Evolutionary conservation across 2,888 invertebrate species (phyloP).

Genomic region (Dysmachus trigonus): DNA sequence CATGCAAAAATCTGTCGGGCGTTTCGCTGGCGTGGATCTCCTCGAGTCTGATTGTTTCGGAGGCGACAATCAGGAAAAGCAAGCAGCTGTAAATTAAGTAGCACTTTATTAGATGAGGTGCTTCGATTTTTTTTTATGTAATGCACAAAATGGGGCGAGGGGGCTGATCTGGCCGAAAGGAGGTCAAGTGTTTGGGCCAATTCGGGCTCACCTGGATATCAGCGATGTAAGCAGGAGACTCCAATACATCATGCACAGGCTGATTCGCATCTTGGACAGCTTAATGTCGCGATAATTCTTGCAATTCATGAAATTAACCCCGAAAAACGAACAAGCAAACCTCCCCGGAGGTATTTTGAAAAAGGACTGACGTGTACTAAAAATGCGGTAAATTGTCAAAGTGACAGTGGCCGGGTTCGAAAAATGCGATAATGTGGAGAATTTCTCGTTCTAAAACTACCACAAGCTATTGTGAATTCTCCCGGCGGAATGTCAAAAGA

Average conservation of each 20-base stretch:
- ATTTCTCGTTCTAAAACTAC: not conserved
- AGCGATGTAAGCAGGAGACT: slow-evolving; percentile 65
- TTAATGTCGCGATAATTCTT: not conserved
- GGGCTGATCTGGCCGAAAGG: not conserved
- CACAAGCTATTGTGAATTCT: not conserved
- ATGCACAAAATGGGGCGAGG: not conserved
- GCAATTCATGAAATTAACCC: slow-evolving; percentile 5
- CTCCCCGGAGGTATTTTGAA: slow-evolving; percentile 12
- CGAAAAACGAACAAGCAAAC: slow-evolving; percentile 1
- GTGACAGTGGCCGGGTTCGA: not conserved
- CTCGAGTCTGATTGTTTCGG: slow-evolving; percentile 64
- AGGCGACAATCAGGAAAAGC: slow-evolving; percentile 70
- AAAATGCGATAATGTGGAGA: not conserved
- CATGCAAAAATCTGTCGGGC: not conserved
- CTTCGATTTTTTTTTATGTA: slow-evolving; percentile 21
- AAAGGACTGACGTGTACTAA: slow-evolving; percentile 41
- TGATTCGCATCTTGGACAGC: slow-evolving; percentile 24
- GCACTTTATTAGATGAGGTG: slow-evolving; percentile 39
- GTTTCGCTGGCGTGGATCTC: slow-evolving; percentile 55
- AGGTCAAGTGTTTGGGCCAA: slow-evolving; percentile 45
- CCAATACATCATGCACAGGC: slow-evolving; percentile 46
- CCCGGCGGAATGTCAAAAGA: not conserved
- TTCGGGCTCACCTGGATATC: slow-evolving; percentile 67
- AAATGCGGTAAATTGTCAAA: slow-evolving; percentile 25
- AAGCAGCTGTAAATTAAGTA: slow-evolving; percentile 66